Evolutionary conservation across 2,888 invertebrate genomes (phyloP), one percentile per base, ranked within the genome.

Genomic region (Rhimphoctona megacephalus): DNA sequence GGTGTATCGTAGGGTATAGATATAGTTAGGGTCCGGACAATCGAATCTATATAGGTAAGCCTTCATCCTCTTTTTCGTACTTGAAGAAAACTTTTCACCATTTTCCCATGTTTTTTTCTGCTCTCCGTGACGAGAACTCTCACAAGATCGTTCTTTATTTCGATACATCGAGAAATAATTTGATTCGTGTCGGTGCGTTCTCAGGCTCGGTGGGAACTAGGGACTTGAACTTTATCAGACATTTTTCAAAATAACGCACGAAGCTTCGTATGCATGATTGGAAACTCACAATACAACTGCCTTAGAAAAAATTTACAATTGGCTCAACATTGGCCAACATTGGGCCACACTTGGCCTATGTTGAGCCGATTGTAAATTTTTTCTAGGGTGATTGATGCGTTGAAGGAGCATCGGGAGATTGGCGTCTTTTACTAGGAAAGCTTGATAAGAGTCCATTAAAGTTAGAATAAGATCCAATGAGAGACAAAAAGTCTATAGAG

Each of bases 31-130:
- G 19, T 73, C 57, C 52, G 61, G 49, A 43, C 70, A 19, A 25
- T 46, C 43, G 73, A 33, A 33, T 39, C 49, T 54, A 64, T 46
- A 64, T 73, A 17, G 74, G 46, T 19, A 49, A 83, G 52, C 14
- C 82, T 69, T 64, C 61, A 78, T 77, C 66, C 61, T 67, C 67
- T 39, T 80, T 83, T 78, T 64, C 78, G 54, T 81, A 54, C 33
- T 81, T 7, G 57, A 52, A 74, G 77, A 83, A 78, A 81, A 74
- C 72, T 67, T 80, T 46, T 46, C 67, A 81, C 49, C 76, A 33
- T 80, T 61, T 61, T 57, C 52, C 49, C 64, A 57, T 64, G 19
- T 30, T 81, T 43, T 39, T 74, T 6, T 66, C 36, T n/a, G 52
- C 6, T 22, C 57, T 52, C 57, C 2, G 22, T 22, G 66, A 25